Evolutionary conservation across 2,797 vertebrate genomes (phyloP).

Genomic region (Anguilla marmorata): DNA sequence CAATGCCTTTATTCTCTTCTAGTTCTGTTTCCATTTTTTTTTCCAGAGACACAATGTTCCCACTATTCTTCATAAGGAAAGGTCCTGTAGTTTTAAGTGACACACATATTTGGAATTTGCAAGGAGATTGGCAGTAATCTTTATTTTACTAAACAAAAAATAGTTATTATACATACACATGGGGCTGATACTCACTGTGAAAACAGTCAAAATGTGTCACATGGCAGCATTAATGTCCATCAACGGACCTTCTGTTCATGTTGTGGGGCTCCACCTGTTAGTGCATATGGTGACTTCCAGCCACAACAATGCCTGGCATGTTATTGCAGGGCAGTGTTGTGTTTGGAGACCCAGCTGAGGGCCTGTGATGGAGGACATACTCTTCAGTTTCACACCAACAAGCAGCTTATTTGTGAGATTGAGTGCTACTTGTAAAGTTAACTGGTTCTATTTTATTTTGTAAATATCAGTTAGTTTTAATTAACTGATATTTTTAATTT

Average conservation of each 20-base stretch:
- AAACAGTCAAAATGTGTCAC: neutral
- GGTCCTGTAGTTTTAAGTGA: neutral
- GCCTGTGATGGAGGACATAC: neutral
- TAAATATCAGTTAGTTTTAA: too few species aligned
- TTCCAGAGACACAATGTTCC: neutral
- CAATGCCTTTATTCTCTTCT: neutral
- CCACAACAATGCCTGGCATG: neutral
- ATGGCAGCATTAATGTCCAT: neutral
- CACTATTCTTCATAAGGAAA: neutral
- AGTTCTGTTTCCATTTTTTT: neutral
- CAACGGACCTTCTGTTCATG: neutral
- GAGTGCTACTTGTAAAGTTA: neutral
- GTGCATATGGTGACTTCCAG: too few species aligned
- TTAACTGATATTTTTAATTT: too few species aligned
- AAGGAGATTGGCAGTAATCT: neutral
- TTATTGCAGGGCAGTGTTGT: neutral
- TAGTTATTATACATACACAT: neutral
- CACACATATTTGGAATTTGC: neutral
- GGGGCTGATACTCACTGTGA: neutral
- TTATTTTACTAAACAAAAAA: neutral
- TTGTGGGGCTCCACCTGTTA: neutral
- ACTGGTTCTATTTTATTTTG: too few species aligned
- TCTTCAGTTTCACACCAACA: neutral
- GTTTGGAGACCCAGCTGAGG: neutral
- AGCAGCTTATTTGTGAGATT: neutral